Base-by-base conservation (phyloP, 1,140 invertebrate species). In the Philopotamus ludificatus region DNA sequence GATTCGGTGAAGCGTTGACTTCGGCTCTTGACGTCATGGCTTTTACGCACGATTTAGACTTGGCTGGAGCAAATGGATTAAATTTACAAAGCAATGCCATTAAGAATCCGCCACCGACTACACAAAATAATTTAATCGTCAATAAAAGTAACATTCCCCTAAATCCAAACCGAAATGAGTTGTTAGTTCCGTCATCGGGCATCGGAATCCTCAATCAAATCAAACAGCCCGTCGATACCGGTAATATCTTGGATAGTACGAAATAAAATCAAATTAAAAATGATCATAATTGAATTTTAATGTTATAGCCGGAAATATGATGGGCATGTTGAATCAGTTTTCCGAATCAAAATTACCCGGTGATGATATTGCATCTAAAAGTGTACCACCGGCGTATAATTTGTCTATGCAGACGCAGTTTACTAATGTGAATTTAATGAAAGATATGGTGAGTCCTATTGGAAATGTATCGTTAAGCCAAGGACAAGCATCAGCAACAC, bases 1-100 rank as follows among this genome's bases (percentile, higher is more conserved):
- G 71, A 68, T 88, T 88, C 66, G 86, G 84, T 25, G 85, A 82
- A 22, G 88, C 87, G 1, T 74, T 91, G 21, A 86, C 86, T 4
- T 86, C 87, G 9, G 90, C 91, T n/a, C 82, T 93, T 58, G 90
- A 92, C 72, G 89, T 92, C 57, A 88, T 93, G 81, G 84, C 88
- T 0, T 91, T 91, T 72, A 85, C 89, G 10, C 86, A 90, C 66
- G 88, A 90, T 70, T 73, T 90, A 16, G 85, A 79, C 47, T 70
- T 79, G 8, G 73, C 73, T 0, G 72, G 72, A 3, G 65, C 64
- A 15, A 68, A 66, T 26, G 66, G 66, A n/a, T 26, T 70, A 8
- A 66, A 47, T 51, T 61, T 70, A 23, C 68, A 66, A 21, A 70
- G 68, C 41, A 64, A 63, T 34, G 12, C 23, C 2, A 23, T 62